Evolutionary conservation across 2,797 vertebrate species (phyloP).

Genomic region (Nannoperca obscura): DNA sequence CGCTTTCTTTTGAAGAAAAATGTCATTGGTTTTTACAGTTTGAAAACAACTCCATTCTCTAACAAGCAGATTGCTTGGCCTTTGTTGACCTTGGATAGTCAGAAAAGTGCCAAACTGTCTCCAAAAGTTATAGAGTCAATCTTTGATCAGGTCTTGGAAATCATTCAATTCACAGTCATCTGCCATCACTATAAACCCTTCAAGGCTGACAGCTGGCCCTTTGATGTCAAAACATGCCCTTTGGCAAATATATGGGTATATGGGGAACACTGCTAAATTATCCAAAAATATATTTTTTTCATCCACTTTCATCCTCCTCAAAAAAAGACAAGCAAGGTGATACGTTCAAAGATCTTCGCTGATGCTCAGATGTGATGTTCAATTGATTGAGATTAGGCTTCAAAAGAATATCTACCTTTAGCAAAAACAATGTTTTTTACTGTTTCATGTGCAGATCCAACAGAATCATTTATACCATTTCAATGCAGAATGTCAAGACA

Average conservation of each 20-base stretch:
- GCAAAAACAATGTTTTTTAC: conserved; percentile 47
- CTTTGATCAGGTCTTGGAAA: conserved; percentile 81
- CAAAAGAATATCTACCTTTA: conserved; percentile 57
- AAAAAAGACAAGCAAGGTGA: conserved; percentile 71
- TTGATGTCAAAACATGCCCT: conserved; percentile 85
- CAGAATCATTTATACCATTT: conserved; percentile 69
- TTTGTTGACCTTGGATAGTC: conserved; percentile 43
- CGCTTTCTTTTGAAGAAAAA: conserved; percentile 1
- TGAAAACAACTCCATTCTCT: conserved; percentile 13
- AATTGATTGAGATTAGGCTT: conserved; percentile 74
- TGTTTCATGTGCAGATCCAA: conserved; percentile 64
- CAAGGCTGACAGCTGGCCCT: conserved; percentile 80
- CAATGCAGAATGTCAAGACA: conserved; percentile 36
- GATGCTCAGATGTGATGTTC: conserved; percentile 63
- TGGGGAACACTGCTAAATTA: conserved; percentile 72
- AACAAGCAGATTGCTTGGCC: conserved; percentile 33
- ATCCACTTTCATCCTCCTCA: conserved; percentile 75
- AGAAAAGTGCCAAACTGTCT: conserved; percentile 61
- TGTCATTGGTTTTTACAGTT: neutral
- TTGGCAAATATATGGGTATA: conserved; percentile 75
- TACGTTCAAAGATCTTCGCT: conserved; percentile 58
- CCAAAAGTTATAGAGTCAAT: conserved; percentile 50
- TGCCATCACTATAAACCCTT: conserved; percentile 73
- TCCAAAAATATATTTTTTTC: conserved; percentile 60
- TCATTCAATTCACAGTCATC: conserved; percentile 75